These are phyloP conservation scores for Epicauta chinensis DNA, from an alignment of 1,140 invertebrate genomes.

Conservation along the genomic window DNA sequence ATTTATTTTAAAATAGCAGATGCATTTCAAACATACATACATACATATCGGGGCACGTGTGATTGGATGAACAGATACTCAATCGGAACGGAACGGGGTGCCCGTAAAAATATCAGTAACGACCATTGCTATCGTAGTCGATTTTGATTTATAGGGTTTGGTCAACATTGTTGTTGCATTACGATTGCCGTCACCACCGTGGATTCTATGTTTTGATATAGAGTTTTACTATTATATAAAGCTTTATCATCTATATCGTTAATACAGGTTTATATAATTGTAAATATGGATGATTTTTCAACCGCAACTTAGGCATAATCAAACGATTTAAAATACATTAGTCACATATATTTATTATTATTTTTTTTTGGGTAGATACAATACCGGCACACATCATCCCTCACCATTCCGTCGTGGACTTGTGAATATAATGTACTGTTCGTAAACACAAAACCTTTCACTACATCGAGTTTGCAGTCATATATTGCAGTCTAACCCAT, in stretches of 20 bases:
- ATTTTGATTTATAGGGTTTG: constrained; percentile 32
- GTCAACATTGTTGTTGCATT: constrained; percentile 34
- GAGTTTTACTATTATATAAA: too few relatives aligned
- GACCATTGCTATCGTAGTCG: constrained; percentile 30
- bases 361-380: too few relatives aligned
- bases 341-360: constrained; percentile 3
- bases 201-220: too few relatives aligned
- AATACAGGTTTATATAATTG: too few relatives aligned
- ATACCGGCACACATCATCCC: constrained; percentile 10
- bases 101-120: constrained; percentile 35
- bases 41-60: constrained; percentile 28
- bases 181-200: constrained; percentile 21
- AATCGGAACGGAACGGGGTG: constrained; percentile 29
- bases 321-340: constrained; percentile 26
- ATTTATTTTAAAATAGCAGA: constrained; percentile 27
- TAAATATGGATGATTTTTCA: too few relatives aligned
- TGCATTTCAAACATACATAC: constrained; percentile 17
- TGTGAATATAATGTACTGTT: constrained; percentile 28
- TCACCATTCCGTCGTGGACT: constrained; percentile 19
- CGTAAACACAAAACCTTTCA: constrained; percentile 33
- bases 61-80: constrained; percentile 32
- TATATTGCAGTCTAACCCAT: constrained; percentile 30
- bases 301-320: constrained; percentile 19
- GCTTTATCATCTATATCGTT: too few relatives aligned
- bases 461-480: constrained; percentile 30